Percentiles rank a stretch among this genome's conserved stretches.
These are phyloP conservation scores for Sylvietta virens DNA, from an alignment of 2,113 vertebrate species.

Conservation along the genomic window DNA sequence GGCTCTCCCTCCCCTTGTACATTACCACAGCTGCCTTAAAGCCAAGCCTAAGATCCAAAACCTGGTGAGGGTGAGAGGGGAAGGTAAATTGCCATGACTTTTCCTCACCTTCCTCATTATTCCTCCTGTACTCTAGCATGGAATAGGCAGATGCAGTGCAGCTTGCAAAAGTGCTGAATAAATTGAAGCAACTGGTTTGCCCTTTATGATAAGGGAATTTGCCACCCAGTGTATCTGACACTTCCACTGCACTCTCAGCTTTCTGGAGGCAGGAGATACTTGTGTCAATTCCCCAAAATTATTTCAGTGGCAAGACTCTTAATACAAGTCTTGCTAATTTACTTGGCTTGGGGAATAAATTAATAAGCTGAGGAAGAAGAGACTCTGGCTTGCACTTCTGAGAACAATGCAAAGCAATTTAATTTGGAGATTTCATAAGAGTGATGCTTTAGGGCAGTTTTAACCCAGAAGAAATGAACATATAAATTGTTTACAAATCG, in stretches of 20 bases:
- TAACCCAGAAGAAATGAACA: constrained; percentile 71
- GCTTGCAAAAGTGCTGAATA: background rate
- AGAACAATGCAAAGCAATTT: constrained; percentile 66
- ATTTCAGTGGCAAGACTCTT: constrained; percentile 32
- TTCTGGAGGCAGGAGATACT: constrained; percentile 12
- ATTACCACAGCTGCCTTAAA: background rate
- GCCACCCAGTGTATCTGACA: background rate
- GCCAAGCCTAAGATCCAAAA: background rate
- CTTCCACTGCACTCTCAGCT: background rate
- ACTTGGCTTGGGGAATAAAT: constrained; percentile 70
- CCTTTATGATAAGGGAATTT: background rate
- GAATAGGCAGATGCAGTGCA: background rate
- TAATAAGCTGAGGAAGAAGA: constrained; percentile 65
- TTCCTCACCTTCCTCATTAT: background rate
- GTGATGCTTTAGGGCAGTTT: constrained; percentile 70
- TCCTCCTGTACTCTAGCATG: background rate
- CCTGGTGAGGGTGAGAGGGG: background rate
- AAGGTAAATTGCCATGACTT: background rate
- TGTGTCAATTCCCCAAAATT: background rate
- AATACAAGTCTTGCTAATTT: constrained; percentile 67
- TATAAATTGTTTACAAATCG: constrained; percentile 74
- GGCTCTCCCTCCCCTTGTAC: background rate
- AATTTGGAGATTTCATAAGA: constrained; percentile 67
- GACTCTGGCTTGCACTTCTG: constrained; percentile 24
- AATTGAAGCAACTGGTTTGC: background rate